Evolutionary conservation across 2,113 vertebrate species (phyloP), one percentile per base, ranked within the genome.

Genomic region (Microcebus tavaratra): DNA sequence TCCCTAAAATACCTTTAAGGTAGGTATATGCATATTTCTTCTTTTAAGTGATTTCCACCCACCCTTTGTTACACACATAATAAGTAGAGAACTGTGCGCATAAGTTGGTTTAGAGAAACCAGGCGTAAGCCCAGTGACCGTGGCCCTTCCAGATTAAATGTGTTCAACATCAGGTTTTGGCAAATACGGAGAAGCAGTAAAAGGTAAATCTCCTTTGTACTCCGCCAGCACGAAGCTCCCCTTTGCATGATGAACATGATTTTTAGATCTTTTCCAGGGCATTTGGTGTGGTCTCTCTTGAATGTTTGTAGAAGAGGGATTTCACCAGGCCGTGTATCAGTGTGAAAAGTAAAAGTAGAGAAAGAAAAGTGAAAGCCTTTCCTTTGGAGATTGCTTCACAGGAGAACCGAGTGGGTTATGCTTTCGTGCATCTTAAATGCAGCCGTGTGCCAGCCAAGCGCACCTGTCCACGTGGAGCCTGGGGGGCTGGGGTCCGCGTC

Each of bases 361-460:
- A 53, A 63, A 65, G 36, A n/a, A 65, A 82, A 75, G 27, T 6
- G 42, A 80, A 76, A 78, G 18, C 39, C 13, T 81, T 63, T 72
- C n/a, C 48, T 94, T 55, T 65, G 67, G 45, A n/a, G 39, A n/a
- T 29, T 25, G 11, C 39, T 78, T n/a, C 61, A n/a, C 0, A 67
- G 61, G 42, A 67, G 83, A 83, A 29, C 6, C 13, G 31, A 34
- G 15, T 21, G 50, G 57, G 18, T 0, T 8, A 0, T 31, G 55
- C 18, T 34, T 5, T 4, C 45, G 0, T 0, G 17, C 8, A 5
- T 4, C 31, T 8, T 17, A 21, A 45, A 4, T 42, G 5, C 12
- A 13, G 59, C n/a, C 34, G 8, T 2, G 11, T 67, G 72, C 39
- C n/a, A 10, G 48, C 36, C 0, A 3, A 29, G 11, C 0, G 27